A percentile compares a stretch with the other conserved stretches of the same genome.
Evolutionary conservation across 2,113 vertebrate genomes (phyloP).

Genomic region (Lepisosteus osseus): DNA sequence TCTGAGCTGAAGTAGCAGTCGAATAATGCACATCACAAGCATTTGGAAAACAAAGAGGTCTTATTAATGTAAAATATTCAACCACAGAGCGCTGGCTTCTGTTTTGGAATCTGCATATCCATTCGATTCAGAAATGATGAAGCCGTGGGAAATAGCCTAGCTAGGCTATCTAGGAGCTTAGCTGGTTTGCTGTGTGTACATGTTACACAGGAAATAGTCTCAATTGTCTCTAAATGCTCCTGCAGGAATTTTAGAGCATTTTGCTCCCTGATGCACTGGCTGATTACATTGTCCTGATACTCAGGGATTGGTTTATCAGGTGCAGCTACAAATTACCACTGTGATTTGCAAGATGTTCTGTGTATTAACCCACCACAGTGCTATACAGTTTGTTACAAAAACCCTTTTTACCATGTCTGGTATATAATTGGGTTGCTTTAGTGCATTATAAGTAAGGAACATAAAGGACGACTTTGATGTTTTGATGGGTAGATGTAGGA

Average conservation of each 20-base stretch:
- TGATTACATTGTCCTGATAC: background rate
- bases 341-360: background rate
- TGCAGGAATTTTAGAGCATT: background rate
- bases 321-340: background rate
- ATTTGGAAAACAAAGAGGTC: too few relatives aligned
- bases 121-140: background rate
- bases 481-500: too few relatives aligned
- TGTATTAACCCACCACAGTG: background rate
- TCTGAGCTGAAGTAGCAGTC: too few relatives aligned
- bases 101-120: too few relatives aligned
- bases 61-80: too few relatives aligned
- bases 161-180: too few relatives aligned
- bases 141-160: background rate
- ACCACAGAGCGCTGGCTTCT: too few relatives aligned
- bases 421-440: too few relatives aligned
- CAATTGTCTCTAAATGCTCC: background rate
- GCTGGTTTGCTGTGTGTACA: background rate
- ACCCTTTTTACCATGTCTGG: too few relatives aligned
- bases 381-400: background rate
- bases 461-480: too few relatives aligned
- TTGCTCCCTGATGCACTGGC: background rate
- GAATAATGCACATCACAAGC: too few relatives aligned
- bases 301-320: conserved; percentile 4
- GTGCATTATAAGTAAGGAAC: too few relatives aligned
- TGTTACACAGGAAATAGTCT: background rate